These are phyloP conservation scores for Psephotus haematonotus DNA, from an alignment of 2,113 vertebrate genomes.

Conservation along the genomic window DNA sequence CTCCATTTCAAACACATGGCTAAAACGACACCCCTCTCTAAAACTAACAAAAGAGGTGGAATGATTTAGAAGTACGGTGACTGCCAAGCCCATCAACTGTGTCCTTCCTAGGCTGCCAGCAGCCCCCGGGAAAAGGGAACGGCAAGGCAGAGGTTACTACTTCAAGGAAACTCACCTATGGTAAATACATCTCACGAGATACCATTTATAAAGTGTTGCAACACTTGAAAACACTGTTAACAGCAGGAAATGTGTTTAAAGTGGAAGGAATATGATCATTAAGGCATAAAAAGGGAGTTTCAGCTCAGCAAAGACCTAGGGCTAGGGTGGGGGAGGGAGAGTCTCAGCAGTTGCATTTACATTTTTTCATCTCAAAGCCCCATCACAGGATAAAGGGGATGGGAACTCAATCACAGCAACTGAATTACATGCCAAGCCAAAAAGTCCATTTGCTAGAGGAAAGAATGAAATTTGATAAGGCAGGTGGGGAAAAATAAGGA, in stretches of 20 bases:
- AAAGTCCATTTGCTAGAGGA: background rate
- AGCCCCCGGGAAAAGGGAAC: background rate
- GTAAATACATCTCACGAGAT: background rate
- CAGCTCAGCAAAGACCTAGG: background rate
- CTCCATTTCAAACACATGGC: background rate
- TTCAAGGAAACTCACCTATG: background rate
- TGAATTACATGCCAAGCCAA: background rate
- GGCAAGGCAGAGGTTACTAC: background rate
- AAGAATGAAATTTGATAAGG: background rate
- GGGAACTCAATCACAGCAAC: background rate
- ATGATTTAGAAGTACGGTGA: background rate
- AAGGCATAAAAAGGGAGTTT: slow-evolving; percentile 7
- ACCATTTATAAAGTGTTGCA: background rate
- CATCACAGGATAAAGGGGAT: background rate
- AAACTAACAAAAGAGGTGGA: background rate
- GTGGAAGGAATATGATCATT: background rate
- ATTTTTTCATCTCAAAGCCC: background rate
- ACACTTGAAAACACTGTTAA: background rate
- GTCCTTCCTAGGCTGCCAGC: background rate
- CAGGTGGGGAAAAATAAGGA: background rate
- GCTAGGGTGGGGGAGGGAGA: background rate
- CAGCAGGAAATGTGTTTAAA: background rate
- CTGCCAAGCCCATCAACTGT: background rate
- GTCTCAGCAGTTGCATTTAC: background rate
- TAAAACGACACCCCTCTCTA: background rate